Conservation (phyloP, 1,140 invertebrate species). For the Macrobrachium rosenbergii region DNA sequence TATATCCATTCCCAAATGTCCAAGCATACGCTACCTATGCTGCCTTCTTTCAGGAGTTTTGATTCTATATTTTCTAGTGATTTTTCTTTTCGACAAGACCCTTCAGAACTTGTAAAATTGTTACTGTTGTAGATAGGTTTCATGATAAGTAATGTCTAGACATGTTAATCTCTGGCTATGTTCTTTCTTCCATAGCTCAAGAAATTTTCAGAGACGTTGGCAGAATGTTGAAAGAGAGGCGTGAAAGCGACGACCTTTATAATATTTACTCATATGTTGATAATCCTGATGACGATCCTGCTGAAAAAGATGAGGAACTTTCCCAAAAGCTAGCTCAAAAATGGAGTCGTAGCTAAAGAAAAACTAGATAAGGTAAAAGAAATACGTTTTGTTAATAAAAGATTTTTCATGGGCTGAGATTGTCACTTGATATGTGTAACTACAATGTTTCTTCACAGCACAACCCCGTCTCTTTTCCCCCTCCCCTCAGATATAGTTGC, state of each 20-base stretch:
- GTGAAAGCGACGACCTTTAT: slow-evolving; percentile 64
- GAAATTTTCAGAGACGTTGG: slow-evolving; percentile 65
- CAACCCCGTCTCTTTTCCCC: no score
- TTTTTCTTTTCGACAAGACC: no score
- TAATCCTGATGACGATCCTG: slow-evolving; percentile 56
- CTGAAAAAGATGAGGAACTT: slow-evolving; percentile 38
- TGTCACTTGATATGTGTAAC: neutral
- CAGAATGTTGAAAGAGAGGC: slow-evolving; percentile 58
- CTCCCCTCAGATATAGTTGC: no score
- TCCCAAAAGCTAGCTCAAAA: slow-evolving; percentile 51
- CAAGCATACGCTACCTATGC: no score
- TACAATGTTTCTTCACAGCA: neutral
- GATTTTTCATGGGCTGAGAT: neutral
- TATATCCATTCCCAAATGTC: no score
- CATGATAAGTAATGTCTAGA: neutral
- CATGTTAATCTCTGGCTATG: neutral
- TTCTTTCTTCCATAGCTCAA: slow-evolving; percentile 41
- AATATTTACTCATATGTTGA: slow-evolving; percentile 64
- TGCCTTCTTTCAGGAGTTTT: no score
- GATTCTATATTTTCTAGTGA: no score
- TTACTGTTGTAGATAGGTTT: slow-evolving; percentile 3
- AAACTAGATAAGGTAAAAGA: slow-evolving; percentile 58
- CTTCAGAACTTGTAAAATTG: no score
- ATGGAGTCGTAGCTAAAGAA: slow-evolving; percentile 49
- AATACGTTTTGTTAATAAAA: neutral